Evolutionary conservation across 2,113 vertebrate genomes (phyloP), one percentile per base, ranked within the genome.

Genomic region (Chaenocephalus aceratus): DNA sequence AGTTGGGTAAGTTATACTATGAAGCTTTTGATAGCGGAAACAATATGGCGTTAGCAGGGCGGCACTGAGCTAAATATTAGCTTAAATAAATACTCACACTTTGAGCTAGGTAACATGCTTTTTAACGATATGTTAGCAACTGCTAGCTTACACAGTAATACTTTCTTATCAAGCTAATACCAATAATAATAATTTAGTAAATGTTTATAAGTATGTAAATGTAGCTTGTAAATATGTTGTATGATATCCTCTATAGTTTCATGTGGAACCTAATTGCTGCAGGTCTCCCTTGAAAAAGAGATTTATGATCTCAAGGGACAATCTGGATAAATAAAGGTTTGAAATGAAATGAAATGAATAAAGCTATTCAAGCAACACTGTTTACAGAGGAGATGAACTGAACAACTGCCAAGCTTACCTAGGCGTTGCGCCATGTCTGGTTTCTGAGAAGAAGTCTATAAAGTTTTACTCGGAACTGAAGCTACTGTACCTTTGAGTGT

Each of bases 1-100:
- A 13, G 14, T 44, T 41, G 30, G 80, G 91, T 92, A 57, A 88
- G 86, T 82, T 12, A 46, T 6, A 12, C 4, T 1, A 3, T 13
- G 14, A 18, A 44, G 13, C 6, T 60, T 54, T 10, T 68, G 5
- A 61, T 3, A 26, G 10, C 48, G 45, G 36, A 63, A 69, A 72
- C 71, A 81, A 79, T 11, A 75, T 72, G 72, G 83, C 76, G 78
- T 30, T 56, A 13, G 11, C 14, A 18, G 18, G 14, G 16, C 8
- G 46, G 44, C 9, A 45, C 1, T 80, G 61, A 75, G 58, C 73
- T 3, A 8, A 7, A 12, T 58, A 75, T 52, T 59, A 13, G 3
- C 1, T 51, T 53, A 52, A 67, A 30, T 61, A 45, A 57, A 26
- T 53, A 41, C 6, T 11, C 26, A 6, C 13, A 46, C 15, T 34